phyloP scores from a whole-genome alignment of 2,113 vertebrate species.

The Solea senegalensis region DNA sequence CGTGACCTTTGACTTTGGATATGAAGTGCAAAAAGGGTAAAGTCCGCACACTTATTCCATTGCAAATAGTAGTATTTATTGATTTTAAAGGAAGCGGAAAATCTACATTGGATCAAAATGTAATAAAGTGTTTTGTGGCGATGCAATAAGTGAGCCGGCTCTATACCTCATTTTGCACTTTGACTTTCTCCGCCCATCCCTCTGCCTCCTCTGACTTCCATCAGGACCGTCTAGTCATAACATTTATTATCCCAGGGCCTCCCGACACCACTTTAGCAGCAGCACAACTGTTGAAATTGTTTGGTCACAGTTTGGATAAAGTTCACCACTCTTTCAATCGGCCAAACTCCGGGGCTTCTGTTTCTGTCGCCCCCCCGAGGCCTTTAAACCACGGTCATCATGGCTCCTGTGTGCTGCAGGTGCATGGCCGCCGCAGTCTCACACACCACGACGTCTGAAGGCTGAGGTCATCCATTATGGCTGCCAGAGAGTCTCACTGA shows the following conservation, averaged over 20 bases:
- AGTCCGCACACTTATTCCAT: not conserved
- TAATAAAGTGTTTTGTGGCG: no score
- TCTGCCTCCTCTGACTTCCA: constrained; percentile 19
- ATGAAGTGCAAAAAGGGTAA: no score
- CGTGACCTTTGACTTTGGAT: constrained; percentile 4
- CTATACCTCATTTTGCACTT: not conserved
- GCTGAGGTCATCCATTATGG: constrained; percentile 70
- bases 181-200: constrained; percentile 21
- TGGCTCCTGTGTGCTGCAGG: constrained; percentile 57
- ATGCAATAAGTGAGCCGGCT: no score
- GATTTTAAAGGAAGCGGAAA: no score
- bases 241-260: constrained; percentile 29
- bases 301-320: constrained; percentile 58
- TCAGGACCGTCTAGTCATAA: constrained; percentile 17
- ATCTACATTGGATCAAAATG: no score
- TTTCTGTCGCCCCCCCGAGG: constrained; percentile 20
- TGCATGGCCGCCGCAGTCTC: constrained; percentile 66
- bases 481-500: constrained; percentile 49
- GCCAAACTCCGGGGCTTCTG: constrained; percentile 11
- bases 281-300: constrained; percentile 38
- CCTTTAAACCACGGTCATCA: constrained; percentile 19
- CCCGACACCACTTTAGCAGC: constrained; percentile 3
- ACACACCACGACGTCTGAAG: constrained; percentile 57
- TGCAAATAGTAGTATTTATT: not conserved
- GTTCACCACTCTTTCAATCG: constrained; percentile 35